Base-by-base conservation (phyloP, 1,140 invertebrate genomes). In the Leguminivora glycinivorella region DNA sequence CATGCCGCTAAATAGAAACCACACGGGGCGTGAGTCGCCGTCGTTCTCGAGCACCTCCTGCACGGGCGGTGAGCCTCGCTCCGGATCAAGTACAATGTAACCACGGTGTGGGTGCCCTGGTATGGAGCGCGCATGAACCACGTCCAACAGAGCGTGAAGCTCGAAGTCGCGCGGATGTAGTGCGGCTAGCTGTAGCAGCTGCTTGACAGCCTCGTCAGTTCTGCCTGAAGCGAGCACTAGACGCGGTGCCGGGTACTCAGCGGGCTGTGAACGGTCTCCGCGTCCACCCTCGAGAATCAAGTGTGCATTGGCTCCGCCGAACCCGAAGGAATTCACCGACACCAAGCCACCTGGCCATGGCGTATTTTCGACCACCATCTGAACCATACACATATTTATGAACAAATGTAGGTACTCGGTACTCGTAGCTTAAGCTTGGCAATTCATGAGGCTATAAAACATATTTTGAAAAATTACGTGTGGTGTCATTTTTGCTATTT, bases 221-320 rank as follows among this genome's bases (percentile, higher is more conserved):
- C 98, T 94, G 12, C 97, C 98, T 14, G 96, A 96, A 67, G 96
- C 95, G 4, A 95, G 91, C 19, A 98, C 93, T 5, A 99, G 92
- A 71, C 96, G 94, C 1, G 96, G 96, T 60, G 94, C 78, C 4
- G 81, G 84, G 75, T 70, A 77, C 60, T 56, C 26, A 4, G 89
- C 88, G 47, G 92, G 91, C 47, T 81, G 83, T 12, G 93, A 89
- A 25, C 93, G 89, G 2, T 93, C 92, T 0, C 92, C 89, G 2
- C 89, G 78, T 68, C 83, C 76, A 0, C 96, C 95, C 79, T 95
- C 95, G 0, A 99, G 91, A 68, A 99, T 92, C 0, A 97, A 90
- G 88, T 99, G 98, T 14, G 97, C 98, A 92, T 99, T 99, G 22
- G 98, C 97, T 66, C 98, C 98, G 70, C 98, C 98, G 92, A 99